A percentile compares a stretch with the other conserved stretches of the same genome.
Evolutionary conservation across 2,797 vertebrate genomes (phyloP).

Genomic region (Takifugu ocellatus): DNA sequence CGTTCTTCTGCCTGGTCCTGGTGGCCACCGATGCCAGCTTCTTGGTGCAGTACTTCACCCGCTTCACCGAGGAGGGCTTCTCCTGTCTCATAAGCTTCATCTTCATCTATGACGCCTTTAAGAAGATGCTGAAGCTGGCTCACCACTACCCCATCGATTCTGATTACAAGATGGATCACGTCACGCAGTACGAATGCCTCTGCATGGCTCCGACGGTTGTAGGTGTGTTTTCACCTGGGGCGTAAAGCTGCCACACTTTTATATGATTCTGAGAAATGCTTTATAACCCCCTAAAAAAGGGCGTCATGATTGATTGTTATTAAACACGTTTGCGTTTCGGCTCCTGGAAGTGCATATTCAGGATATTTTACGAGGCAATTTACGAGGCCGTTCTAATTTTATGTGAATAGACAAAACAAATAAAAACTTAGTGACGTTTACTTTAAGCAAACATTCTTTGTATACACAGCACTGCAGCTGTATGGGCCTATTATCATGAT

Average conservation of each 20-base stretch:
- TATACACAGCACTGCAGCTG: not conserved
- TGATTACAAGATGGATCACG: slow-evolving; percentile 78
- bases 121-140: slow-evolving; percentile 96
- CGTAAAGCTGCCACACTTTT: not conserved
- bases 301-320: too few species aligned
- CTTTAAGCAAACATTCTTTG: not conserved
- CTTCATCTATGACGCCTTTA: slow-evolving; percentile 98
- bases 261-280: too few species aligned
- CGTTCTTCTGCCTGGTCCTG: slow-evolving; percentile 87
- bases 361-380: too few species aligned
- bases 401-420: too few species aligned
- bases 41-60: slow-evolving; percentile 97
- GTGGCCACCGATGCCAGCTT: slow-evolving; percentile 96
- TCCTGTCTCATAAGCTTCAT: slow-evolving; percentile 99
- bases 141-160: slow-evolving; percentile 93
- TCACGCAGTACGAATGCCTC: slow-evolving; percentile 87
- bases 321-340: too few species aligned
- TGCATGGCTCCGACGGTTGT: slow-evolving; percentile 79
- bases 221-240: slow-evolving; percentile 70
- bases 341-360: too few species aligned
- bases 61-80: slow-evolving; percentile 98
- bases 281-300: too few species aligned
- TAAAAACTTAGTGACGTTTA: too few species aligned
- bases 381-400: too few species aligned
- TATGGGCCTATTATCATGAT: not conserved